Base-by-base conservation (phyloP, 2,888 invertebrate species). In the Morpho helenor region DNA sequence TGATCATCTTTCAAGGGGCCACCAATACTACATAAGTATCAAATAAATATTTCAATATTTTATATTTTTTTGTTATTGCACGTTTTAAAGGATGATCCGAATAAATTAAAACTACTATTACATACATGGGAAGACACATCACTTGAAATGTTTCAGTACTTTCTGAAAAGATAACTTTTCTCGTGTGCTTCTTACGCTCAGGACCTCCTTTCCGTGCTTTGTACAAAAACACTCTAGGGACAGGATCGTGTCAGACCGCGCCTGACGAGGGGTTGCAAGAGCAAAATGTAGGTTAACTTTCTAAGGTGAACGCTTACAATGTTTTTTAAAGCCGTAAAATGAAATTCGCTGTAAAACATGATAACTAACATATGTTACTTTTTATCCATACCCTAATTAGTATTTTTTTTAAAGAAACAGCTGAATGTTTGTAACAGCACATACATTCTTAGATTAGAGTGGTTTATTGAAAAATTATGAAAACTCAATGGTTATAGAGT, bases 231-330 rank as follows among this genome's bases (percentile, higher is more conserved):
- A 54, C 54, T 54, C 48, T 22, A 54, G 54, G 53, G 48, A 46
- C 54, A 54, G 54, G 54, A 54, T 54, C 54, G 54, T 54, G 54
- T 48, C 54, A 54, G 47, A 42, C 47, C 54, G 48, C 48, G 54
- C 22, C 41, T 48, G 48, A 54, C 48, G 48, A 42, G 48, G 52
- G 53, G 47, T n/a, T 39, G 53, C 41, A 40, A 48, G 47, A 54
- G 47, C 48, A 47, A 42, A 42, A 54, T 54, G 54, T 54, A 54
- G 54, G 54, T 54, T 54, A 54, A 23, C 54, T 54, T 54, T 48
- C 54, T 42, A 16, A 31, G 46, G 52, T 48, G 41, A 23, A 42
- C 23, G 42, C 48, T 41, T 53, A 48, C 48, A 48, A 8, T 10
- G 48, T 42, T 54, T 54, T 31, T 16, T 31, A 43, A 52, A 31